Percentiles rank a stretch among this genome's conserved stretches.
Evolutionary conservation across 2,888 invertebrate species (phyloP).

Genomic region (Andrena trimmerana): DNA sequence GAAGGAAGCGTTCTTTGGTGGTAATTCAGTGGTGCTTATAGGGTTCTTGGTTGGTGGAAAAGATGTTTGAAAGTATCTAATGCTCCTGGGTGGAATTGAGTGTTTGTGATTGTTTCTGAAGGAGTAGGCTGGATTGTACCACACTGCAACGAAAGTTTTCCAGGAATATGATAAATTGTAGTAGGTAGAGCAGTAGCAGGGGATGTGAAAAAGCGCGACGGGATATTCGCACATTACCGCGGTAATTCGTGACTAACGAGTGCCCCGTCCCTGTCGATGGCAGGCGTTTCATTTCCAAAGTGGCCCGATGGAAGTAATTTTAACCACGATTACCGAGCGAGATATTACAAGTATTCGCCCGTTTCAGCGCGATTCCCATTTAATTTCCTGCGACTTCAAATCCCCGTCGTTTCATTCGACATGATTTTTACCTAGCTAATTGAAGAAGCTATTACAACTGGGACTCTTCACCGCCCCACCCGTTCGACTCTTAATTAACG

Average conservation of each 20-base stretch:
- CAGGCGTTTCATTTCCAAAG: not conserved
- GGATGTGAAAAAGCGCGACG: not conserved
- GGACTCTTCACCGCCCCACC: not conserved
- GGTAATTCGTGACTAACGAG: not conserved
- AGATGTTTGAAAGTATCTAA: not conserved
- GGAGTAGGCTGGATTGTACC: too few relatives aligned
- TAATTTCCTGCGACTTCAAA: constrained; percentile 3
- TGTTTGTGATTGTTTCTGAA: too few relatives aligned
- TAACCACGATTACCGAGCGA: not conserved
- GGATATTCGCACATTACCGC: not conserved
- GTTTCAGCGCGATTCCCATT: not conserved
- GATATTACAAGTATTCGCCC: not conserved
- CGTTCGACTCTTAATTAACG: not conserved
- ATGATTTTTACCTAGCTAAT: not conserved
- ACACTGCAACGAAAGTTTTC: too few relatives aligned
- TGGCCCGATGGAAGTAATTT: not conserved
- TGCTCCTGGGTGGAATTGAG: too few relatives aligned
- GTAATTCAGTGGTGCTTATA: not conserved
- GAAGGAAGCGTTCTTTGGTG: not conserved
- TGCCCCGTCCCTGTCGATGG: not conserved
- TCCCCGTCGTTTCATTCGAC: not conserved
- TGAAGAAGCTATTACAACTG: constrained; percentile 1
- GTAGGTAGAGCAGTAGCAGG: not conserved
- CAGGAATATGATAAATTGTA: too few relatives aligned
- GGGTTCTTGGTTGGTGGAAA: not conserved